Evolutionary conservation across 2,888 invertebrate genomes (phyloP).

Genomic region (Buathra laborator): DNA sequence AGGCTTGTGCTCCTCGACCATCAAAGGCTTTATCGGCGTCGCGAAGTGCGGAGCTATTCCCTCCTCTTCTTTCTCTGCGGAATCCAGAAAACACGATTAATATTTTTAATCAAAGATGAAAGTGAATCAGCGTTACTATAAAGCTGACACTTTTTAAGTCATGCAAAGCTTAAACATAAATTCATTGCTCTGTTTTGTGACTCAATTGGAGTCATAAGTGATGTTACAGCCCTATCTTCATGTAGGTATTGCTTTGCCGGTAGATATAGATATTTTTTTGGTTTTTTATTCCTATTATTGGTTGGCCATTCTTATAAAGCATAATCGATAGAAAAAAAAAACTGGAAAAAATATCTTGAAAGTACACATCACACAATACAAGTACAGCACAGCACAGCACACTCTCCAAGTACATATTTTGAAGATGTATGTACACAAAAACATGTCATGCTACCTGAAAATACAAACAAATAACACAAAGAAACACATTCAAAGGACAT

Average conservation of each 20-base stretch:
- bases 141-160: background rate
- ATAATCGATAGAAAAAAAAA: background rate
- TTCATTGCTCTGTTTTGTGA: background rate
- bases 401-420: too few relatives aligned
- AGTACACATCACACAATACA: too few relatives aligned
- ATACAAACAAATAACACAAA: slow-evolving; percentile 29
- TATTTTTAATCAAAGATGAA: background rate
- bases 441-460: slow-evolving; percentile 47
- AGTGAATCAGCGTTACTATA: too few relatives aligned
- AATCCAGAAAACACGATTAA: slow-evolving; percentile 31
- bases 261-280: background rate
- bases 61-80: slow-evolving; percentile 89
- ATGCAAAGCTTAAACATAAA: slow-evolving; percentile 10
- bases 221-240: background rate
- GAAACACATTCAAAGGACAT: slow-evolving; percentile 27
- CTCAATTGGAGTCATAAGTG: background rate
- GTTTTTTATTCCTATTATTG: background rate
- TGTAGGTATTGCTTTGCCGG: background rate
- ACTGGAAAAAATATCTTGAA: background rate
- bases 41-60: slow-evolving; percentile 89
- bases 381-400: too few relatives aligned
- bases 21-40: slow-evolving; percentile 89
- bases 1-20: slow-evolving; percentile 88
- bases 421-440: background rate
- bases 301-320: background rate